Conservation (phyloP, 2,113 vertebrate genomes). For the Dasypus novemcinctus region DNA sequence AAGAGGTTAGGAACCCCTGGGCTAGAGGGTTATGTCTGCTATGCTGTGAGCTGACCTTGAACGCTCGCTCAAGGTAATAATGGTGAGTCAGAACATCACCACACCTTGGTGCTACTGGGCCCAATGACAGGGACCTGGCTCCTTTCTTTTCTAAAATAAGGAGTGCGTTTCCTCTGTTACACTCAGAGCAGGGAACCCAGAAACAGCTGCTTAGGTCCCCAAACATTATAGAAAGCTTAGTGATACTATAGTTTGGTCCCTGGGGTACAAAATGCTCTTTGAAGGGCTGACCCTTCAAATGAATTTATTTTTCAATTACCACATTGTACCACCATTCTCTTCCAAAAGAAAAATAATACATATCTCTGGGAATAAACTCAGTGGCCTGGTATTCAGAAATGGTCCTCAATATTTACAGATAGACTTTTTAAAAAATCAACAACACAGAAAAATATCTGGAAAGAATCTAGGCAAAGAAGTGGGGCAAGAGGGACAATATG, state of each 20-base stretch:
- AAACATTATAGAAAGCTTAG: background rate
- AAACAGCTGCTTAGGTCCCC: background rate
- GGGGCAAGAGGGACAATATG: background rate
- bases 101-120: background rate
- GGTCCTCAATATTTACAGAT: slow-evolving; percentile 61
- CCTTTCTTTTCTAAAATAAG: background rate
- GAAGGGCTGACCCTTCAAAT: background rate
- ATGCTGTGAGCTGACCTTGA: background rate
- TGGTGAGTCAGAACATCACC: background rate
- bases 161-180: background rate
- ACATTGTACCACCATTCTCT: background rate
- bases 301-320: background rate
- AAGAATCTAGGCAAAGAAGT: background rate
- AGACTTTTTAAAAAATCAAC: slow-evolving; percentile 65
- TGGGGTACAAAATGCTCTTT: background rate
- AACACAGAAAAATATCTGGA: slow-evolving; percentile 63
- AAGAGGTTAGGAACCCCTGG: too few species aligned
- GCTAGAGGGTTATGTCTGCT: background rate
- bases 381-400: slow-evolving; percentile 70
- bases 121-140: too few species aligned
- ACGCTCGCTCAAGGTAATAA: background rate
- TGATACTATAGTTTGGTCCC: background rate
- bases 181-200: background rate
- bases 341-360: background rate
- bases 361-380: slow-evolving; percentile 66